Conservation (phyloP, 2,888 invertebrate species). For the Pyrrhosoma nymphula region DNA sequence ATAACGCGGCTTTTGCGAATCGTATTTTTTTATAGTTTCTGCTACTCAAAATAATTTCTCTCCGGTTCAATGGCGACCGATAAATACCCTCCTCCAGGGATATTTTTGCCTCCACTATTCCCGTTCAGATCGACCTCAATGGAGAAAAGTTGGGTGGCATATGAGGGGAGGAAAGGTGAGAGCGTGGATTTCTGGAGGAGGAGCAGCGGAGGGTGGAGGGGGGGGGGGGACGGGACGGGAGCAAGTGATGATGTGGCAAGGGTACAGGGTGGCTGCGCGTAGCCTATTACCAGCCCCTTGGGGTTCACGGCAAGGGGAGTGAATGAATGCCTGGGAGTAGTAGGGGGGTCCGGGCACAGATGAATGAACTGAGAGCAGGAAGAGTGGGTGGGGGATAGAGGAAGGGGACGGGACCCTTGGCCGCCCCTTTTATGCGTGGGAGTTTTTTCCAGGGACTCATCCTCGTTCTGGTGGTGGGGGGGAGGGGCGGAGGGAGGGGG, state of each 20-base stretch:
- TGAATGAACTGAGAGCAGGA: slow-evolving; percentile 15
- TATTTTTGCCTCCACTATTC: background rate
- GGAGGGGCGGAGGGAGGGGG: background rate
- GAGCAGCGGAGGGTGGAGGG: too few relatives aligned
- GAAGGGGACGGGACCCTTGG: background rate
- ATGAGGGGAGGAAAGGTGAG: too few relatives aligned
- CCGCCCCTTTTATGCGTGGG: background rate
- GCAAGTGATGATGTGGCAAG: too few relatives aligned
- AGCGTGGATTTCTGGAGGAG: too few relatives aligned
- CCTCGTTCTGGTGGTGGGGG: background rate
- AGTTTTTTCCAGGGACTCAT: slow-evolving; percentile 16
- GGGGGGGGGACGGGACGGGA: too few relatives aligned
- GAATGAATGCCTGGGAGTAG: too few relatives aligned
- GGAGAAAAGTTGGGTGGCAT: background rate
- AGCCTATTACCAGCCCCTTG: too few relatives aligned
- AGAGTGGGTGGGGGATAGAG: background rate
- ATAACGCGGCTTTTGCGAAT: too few relatives aligned
- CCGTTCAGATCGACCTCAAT: background rate
- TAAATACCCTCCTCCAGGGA: background rate
- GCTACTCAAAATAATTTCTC: too few relatives aligned
- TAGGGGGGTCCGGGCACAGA: background rate
- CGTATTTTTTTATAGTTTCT: too few relatives aligned
- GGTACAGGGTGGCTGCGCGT: too few relatives aligned
- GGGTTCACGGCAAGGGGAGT: too few relatives aligned
- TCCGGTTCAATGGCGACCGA: background rate